A percentile compares a stretch with the other conserved stretches of the same genome.
phyloP scores from a whole-genome alignment of 2,113 vertebrate genomes.

The Enhydra lutris region DNA sequence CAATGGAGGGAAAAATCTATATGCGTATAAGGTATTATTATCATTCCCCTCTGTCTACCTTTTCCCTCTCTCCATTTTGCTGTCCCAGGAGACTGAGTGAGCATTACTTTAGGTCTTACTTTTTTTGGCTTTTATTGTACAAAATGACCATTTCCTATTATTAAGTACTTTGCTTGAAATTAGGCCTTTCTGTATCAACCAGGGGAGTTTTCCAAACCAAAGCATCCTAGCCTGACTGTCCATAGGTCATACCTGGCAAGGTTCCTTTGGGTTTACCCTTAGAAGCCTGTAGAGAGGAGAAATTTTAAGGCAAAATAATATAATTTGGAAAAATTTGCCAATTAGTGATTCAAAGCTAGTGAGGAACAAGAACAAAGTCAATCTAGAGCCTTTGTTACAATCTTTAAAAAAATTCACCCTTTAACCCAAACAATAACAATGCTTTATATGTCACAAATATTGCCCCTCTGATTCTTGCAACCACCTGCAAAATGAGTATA shows the following conservation, averaged over 20 bases:
- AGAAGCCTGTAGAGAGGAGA: background rate
- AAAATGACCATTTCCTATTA: background rate
- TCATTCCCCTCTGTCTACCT: background rate
- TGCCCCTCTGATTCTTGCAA: background rate
- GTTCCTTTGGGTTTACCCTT: background rate
- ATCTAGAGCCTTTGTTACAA: background rate
- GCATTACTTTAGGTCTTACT: background rate
- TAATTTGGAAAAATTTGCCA: conserved; percentile 40
- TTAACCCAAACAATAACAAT: conserved; percentile 20
- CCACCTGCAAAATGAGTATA: conserved; percentile 20
- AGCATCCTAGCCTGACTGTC: background rate
- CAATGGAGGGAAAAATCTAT: conserved; percentile 49
- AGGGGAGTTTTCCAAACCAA: conserved; percentile 19
- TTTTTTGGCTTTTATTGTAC: background rate
- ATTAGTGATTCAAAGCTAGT: conserved; percentile 40
- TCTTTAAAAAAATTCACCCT: conserved; percentile 24
- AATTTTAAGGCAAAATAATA: conserved; percentile 34
- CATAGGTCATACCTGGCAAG: background rate
- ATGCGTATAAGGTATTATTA: background rate
- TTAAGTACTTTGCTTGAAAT: conserved; percentile 33
- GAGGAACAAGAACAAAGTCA: conserved; percentile 8
- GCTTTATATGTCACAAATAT: conserved; percentile 29
- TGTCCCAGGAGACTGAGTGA: background rate
- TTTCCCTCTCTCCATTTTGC: background rate
- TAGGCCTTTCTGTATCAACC: background rate